Conservation (phyloP, 2,888 invertebrate species). For the Exocentrus adspersus region DNA sequence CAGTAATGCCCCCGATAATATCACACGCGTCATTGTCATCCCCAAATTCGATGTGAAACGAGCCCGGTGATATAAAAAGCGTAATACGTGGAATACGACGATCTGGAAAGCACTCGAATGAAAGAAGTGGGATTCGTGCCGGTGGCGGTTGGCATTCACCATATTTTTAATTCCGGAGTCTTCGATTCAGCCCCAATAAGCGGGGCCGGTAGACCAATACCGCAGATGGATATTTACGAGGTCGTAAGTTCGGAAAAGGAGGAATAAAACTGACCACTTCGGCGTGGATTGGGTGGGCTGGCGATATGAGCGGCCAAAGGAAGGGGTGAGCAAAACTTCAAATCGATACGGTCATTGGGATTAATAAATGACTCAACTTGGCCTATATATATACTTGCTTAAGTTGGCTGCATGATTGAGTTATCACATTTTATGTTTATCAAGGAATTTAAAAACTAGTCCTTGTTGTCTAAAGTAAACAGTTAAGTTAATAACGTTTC, state of each 20-base stretch:
- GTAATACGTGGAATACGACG: slow-evolving; percentile 14
- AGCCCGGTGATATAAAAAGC: slow-evolving; percentile 18
- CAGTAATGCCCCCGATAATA: slow-evolving; percentile 7
- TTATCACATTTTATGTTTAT: too few species aligned
- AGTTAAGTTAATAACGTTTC: too few species aligned
- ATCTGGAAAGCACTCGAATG: slow-evolving; percentile 10
- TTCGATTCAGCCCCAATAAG: slow-evolving; percentile 22
- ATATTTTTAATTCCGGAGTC: slow-evolving; percentile 24
- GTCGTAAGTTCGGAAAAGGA: slow-evolving; percentile 25
- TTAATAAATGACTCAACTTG: too few species aligned
- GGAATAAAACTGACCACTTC: slow-evolving; percentile 27
- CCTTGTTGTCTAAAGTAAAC: too few species aligned
- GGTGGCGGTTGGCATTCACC: slow-evolving; percentile 15
- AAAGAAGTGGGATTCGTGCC: slow-evolving; percentile 2
- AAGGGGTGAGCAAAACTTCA: too few species aligned
- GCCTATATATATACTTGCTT: too few species aligned
- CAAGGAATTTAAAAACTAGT: too few species aligned
- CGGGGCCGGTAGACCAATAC: slow-evolving; percentile 27
- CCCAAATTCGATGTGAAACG: slow-evolving; percentile 1
- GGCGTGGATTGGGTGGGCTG: slow-evolving; percentile 22
- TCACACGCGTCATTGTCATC: slow-evolving; percentile 10
- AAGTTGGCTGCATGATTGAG: too few species aligned
- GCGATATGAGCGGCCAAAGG: not conserved
- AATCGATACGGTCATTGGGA: too few species aligned
- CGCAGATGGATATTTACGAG: slow-evolving; percentile 26